Evolutionary conservation across 2,797 vertebrate species (phyloP).

Genomic region (Emydoidea blandingii): DNA sequence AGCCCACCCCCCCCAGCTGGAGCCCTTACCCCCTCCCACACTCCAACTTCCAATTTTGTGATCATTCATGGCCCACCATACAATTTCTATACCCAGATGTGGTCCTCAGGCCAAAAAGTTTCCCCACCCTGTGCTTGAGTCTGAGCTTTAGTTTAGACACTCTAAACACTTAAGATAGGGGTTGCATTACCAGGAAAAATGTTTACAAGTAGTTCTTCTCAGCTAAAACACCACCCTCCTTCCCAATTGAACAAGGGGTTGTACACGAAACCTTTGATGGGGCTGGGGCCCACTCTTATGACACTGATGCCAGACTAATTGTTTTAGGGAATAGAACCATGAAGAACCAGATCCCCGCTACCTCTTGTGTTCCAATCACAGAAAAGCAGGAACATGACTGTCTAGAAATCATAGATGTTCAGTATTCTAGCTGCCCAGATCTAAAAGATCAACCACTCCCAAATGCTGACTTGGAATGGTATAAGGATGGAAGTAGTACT

Average conservation of each 20-base stretch:
- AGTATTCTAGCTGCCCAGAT: too few relatives aligned
- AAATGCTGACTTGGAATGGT: too few relatives aligned
- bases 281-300: rapidly evolving
- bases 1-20: too few relatives aligned
- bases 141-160: background rate
- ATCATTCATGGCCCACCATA: too few relatives aligned
- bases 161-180: background rate
- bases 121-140: too few relatives aligned
- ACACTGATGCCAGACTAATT: background rate
- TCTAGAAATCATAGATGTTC: too few relatives aligned
- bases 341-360: background rate
- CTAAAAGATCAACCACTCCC: too few relatives aligned
- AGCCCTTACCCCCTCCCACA: too few relatives aligned
- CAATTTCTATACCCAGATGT: too few relatives aligned
- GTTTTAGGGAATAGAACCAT: background rate
- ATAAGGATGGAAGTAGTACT: too few relatives aligned
- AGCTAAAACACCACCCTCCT: background rate
- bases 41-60: background rate
- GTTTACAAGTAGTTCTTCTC: background rate
- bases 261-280: background rate
- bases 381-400: too few relatives aligned
- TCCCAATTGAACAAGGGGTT: background rate
- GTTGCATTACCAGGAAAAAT: background rate
- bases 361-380: rapidly evolving
- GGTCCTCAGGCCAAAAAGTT: too few relatives aligned